Evolutionary conservation across 2,797 vertebrate species (phyloP).

Genomic region (Meda fulgida): DNA sequence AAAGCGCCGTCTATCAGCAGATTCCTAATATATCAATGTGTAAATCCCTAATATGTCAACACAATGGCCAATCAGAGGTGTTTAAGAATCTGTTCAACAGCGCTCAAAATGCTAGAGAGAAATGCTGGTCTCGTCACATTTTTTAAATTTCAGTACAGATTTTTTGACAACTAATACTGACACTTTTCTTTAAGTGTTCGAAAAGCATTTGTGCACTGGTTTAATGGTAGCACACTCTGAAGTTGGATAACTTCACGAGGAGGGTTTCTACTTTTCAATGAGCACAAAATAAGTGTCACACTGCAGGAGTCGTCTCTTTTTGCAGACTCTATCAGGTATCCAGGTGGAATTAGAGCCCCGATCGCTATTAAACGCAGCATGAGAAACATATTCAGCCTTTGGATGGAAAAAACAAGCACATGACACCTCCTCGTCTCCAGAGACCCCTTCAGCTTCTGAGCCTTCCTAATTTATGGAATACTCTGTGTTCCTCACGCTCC

Average conservation of each 20-base stretch:
- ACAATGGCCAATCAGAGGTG: too few relatives aligned
- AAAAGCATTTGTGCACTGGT: conserved; percentile 29
- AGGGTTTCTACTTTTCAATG: conserved; percentile 46
- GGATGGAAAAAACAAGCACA: conserved; percentile 74
- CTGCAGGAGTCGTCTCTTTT: conserved; percentile 62
- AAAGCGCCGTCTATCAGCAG: too few relatives aligned
- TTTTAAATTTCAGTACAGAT: too few relatives aligned
- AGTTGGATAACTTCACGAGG: not conserved
- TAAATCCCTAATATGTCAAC: too few relatives aligned
- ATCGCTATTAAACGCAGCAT: conserved; percentile 71
- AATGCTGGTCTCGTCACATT: too few relatives aligned
- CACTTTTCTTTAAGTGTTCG: conserved; percentile 23
- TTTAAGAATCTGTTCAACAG: too few relatives aligned
- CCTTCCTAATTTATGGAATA: conserved; percentile 53
- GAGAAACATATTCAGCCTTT: conserved; percentile 62
- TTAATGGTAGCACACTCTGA: conserved; percentile 24
- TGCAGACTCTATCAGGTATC: conserved; percentile 69
- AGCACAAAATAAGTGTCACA: conserved; percentile 50
- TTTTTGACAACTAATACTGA: not conserved
- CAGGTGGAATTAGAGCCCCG: conserved; percentile 64
- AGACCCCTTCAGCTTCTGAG: conserved; percentile 57
- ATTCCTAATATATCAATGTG: too few relatives aligned
- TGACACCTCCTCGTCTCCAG: conserved; percentile 65
- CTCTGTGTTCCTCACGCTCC: conserved; percentile 54
- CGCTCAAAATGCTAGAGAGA: too few relatives aligned